phyloP scores from a whole-genome alignment of 92 coral and sea anemone species.

The Chrysogorgia sp. region DNA sequence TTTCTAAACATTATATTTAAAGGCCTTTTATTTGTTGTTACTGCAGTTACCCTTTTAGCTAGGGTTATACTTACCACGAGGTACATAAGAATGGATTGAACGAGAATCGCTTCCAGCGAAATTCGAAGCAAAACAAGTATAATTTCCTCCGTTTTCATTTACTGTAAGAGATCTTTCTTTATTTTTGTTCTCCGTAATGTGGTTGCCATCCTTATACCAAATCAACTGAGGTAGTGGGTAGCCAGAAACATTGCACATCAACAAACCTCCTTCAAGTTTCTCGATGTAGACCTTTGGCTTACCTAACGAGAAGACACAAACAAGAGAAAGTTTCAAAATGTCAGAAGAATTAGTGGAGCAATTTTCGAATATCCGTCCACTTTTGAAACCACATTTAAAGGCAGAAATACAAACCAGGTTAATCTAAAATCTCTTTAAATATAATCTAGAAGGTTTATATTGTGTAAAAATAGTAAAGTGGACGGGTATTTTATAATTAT shows the following conservation, averaged over 20 bases:
- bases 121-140: constrained; percentile 58
- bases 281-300: constrained; percentile 26
- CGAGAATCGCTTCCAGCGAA: constrained; percentile 54
- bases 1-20: too few species aligned
- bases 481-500: too few species aligned
- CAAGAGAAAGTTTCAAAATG: not conserved
- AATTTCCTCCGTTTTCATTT: constrained; percentile 63
- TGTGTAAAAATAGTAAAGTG: too few species aligned
- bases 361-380: too few species aligned
- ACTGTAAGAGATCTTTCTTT: constrained; percentile 49
- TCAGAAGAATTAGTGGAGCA: too few species aligned
- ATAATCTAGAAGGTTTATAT: too few species aligned
- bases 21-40: too few species aligned
- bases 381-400: too few species aligned
- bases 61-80: constrained; percentile 49
- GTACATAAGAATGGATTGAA: constrained; percentile 34
- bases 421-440: too few species aligned
- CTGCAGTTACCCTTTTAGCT: too few species aligned
- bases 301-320: constrained; percentile 15
- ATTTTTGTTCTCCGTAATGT: not conserved
- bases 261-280: constrained; percentile 47
- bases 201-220: constrained; percentile 58
- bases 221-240: constrained; percentile 53
- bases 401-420: too few species aligned
- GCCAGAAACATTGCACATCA: constrained; percentile 63